Evolutionary conservation across 2,113 vertebrate genomes (phyloP).

Genomic region (Saccopteryx bilineata): DNA sequence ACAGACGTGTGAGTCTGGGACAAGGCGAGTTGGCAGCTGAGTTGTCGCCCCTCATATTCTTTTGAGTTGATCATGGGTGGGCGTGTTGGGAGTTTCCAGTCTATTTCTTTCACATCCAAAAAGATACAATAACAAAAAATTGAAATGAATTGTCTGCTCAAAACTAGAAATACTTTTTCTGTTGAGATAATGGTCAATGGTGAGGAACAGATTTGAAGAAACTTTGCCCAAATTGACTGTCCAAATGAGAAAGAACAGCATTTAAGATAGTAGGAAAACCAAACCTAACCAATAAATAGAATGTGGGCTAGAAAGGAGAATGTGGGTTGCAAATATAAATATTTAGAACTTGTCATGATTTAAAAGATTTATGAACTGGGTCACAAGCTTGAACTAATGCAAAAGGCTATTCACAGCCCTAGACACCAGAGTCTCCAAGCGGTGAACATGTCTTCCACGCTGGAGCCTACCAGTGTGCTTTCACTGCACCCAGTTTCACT

Average conservation of each 20-base stretch:
- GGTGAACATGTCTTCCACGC: background rate
- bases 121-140: background rate
- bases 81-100: background rate
- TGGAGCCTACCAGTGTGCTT: background rate
- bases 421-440: background rate
- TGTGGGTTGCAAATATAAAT: background rate
- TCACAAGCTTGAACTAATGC: background rate
- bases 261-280: background rate
- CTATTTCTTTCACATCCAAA: constrained; percentile 49
- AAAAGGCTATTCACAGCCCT: background rate
- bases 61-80: constrained; percentile 48
- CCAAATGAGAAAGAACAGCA: background rate
- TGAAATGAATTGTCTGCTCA: background rate
- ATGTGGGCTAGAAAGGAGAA: constrained; percentile 47
- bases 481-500: background rate
- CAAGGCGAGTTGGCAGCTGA: constrained; percentile 37
- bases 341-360: constrained; percentile 65
- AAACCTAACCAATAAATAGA: constrained; percentile 49
- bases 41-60: background rate
- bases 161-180: constrained; percentile 37
- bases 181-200: background rate
- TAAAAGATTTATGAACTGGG: constrained; percentile 30
- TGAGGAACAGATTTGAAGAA: constrained; percentile 3
- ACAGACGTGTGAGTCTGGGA: background rate
- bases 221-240: background rate